Base-by-base conservation (phyloP, 2,888 invertebrate species). In the Ophioninae sp. region DNA sequence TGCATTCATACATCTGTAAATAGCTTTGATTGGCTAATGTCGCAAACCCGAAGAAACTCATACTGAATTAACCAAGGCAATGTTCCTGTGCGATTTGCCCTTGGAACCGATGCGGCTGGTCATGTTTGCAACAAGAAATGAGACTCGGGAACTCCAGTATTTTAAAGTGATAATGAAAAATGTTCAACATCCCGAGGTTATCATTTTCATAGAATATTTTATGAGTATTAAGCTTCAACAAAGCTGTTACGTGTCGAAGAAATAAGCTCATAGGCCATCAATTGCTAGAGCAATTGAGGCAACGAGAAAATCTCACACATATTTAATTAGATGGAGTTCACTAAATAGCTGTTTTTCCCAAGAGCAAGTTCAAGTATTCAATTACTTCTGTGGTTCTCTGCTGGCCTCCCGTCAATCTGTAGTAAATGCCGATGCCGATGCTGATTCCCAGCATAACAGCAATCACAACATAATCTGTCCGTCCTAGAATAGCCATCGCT, bases 341-440 rank as follows among this genome's bases (percentile, higher is more conserved):
- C 10, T 62, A 6, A 6, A 2, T 30, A 61, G 59, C 44, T n/a
- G 50, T n/a, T 30, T 70, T 10, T 64, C 44, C 1, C 7, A 7
- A 6, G 39, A 61, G 61, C 23, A 44, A 64, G 56, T 37, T 81
- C 81, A 79, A 79, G 41, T 70, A 67, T 17, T 75, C 79, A 86
- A 85, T 89, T 93, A 96, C 96, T 94, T 96, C 95, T 79, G 96
- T 95, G 1, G 97, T 98, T 93, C 95, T 96, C 91, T 98, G 97
- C 91, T 95, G 96, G 7, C 97, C 97, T 39, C 97, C 98, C 21
- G 96, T 96, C 89, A 97, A 96, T 85, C 97, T 94, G 92, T 97
- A 98, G 90, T 97, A 98, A 64, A 98, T 89, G 7, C 98, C 98
- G 86, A 98, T 97, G 0, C 93, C 93, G 0, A 97, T 94, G 0